Base-by-base conservation (phyloP, 2,888 invertebrate genomes). In the Nipponacmea schrenckii region DNA sequence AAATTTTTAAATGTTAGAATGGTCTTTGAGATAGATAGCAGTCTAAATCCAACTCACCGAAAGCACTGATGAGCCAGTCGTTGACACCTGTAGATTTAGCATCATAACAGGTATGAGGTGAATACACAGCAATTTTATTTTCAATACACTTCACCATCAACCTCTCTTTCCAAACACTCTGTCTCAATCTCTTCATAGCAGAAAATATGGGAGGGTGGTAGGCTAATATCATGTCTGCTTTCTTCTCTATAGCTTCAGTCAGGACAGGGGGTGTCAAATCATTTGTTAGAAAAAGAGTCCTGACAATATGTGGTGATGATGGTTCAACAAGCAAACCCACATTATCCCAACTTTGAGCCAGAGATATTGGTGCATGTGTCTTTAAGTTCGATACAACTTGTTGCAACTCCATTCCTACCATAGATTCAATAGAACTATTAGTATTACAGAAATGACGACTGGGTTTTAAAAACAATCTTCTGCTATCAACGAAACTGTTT, bases 181-280 rank as follows among this genome's bases (percentile, higher is more conserved):
- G 90, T 1, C 93, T 92, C 56, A 98, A 90, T 50, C 93, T 91
- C 86, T 96, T 97, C 69, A 98, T 82, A 8, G 95, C 93, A 17
- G 91, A 90, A 89, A 98, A 98, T 86, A 98, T 94, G 24, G 96
- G 96, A n/a, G 98, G 98, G 91, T 98, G 98, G 89, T 98, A 98
- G 0, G 96, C 94, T 71, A 98, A 91, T 71, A 98, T 95, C 89
- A 97, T 90, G 87, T 96, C 93, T 68, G 92, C 92, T 20, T 92
- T 91, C 68, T 91, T 87, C 1, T 90, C 88, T 4, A 94, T 85
- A 0, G 96, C 90, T 95, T 88, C 97, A 27, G 93, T 88, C 83
- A 96, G 92, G 0, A 97, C 97, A 76, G 92, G 92, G 88, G 95
- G 94, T 0, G 97, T 97, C 50, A 98, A 90, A 88, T 98, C 98